A percentile compares a stretch with the other conserved stretches of the same genome.
phyloP scores from a whole-genome alignment of 2,113 vertebrate species.

The Colaptes auratus region DNA sequence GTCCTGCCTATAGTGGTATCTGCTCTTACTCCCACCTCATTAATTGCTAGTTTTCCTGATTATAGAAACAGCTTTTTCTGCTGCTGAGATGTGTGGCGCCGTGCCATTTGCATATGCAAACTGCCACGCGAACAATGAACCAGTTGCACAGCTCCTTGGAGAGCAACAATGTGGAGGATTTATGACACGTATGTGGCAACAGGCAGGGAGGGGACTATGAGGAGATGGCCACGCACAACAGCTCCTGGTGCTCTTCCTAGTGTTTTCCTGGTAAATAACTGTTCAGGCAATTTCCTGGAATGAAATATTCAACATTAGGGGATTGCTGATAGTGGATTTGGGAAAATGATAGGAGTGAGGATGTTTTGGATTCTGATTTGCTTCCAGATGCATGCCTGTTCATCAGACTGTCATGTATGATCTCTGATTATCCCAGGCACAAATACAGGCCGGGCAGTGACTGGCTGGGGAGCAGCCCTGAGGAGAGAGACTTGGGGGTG shows the following conservation, averaged over 20 bases:
- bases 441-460: no score
- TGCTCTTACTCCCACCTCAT: constrained; percentile 61
- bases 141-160: constrained; percentile 59
- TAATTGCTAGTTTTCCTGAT: constrained; percentile 69
- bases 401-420: neutral
- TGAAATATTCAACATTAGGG: neutral
- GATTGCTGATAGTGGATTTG: neutral
- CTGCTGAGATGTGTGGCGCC: constrained; percentile 4
- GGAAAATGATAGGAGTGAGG: neutral
- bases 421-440: neutral
- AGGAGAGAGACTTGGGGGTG: no score
- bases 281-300: neutral
- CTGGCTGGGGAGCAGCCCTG: no score
- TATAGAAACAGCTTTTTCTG: constrained; percentile 62
- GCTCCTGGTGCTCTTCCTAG: neutral
- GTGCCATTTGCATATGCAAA: constrained; percentile 51
- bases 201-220: neutral
- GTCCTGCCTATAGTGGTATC: constrained; percentile 19
- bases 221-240: neutral
- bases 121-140: constrained; percentile 54
- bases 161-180: constrained; percentile 60
- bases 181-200: constrained; percentile 24
- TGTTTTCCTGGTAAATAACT: neutral
- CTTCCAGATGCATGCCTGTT: neutral
- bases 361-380: neutral